Base-by-base conservation (phyloP, 2,113 vertebrate species). In the Sciurus niger region DNA sequence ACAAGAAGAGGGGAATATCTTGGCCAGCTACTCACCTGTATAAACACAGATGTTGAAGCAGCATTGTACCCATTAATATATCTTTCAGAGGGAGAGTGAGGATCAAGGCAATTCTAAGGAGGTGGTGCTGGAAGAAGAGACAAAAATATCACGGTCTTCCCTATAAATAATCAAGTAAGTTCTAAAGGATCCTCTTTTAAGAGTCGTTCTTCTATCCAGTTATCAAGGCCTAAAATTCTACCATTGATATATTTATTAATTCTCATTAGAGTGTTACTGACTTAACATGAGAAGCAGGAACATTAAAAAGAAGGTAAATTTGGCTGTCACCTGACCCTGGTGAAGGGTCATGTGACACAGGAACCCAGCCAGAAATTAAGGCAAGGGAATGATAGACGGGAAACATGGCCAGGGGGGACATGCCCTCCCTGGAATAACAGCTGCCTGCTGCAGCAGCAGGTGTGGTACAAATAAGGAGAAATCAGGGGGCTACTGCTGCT, bases 171-270 rank as follows among this genome's bases (percentile, higher is more conserved):
- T 82, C 34, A 93, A n/a, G 7, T 5, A 70, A 4, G 14, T 89
- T 37, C 37, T 20, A 37, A n/a, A 83, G 60, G 37, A 18, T 12
- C 24, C 3, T 58, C 8, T 89, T 93, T 53, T 1, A 9, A 94
- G 91, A 76, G 24, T 3, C n/a, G 3, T 72, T 79, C 37, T 46
- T 16, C 34, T 93, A 65, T 90, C 22, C 8, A 3, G 3, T n/a
- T 53, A 46, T 34, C 40, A 74, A 60, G 70, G 43, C 32, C 60
- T 93, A 70, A 78, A 87, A 94, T 93, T 63, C 92, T 85, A 24
- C 67, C 14, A 25, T 4, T 46, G n/a, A 76, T 37, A 14, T 43
- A 53, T 55, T 92, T 89, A 51, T 93, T 76, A 67, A 88, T 68
- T 92, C 55, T 85, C 77, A 90, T 12, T 11, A 85, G 40, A 11